phyloP scores from a whole-genome alignment of 2,113 vertebrate genomes.

The Thunnus thynnus region DNA sequence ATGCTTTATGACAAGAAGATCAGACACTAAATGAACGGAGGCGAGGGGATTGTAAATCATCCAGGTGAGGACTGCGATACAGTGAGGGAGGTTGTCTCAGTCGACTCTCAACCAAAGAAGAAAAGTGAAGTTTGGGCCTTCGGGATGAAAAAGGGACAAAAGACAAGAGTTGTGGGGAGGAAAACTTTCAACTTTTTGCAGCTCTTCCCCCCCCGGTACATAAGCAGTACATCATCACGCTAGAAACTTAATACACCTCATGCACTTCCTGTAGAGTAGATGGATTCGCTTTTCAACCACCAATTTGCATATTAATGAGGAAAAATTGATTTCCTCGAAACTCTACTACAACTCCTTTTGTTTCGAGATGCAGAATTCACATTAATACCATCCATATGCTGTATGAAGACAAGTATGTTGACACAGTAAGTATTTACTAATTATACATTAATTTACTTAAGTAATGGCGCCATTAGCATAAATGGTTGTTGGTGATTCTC shows the following conservation, averaged over 20 bases:
- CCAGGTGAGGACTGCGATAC: conserved; percentile 42
- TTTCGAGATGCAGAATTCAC: conserved; percentile 8
- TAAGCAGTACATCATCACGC: not conserved
- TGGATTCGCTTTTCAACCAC: conserved; percentile 12
- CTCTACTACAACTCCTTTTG: conserved; percentile 14
- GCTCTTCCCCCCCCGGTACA: too few relatives aligned
- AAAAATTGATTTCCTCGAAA: conserved; percentile 35
- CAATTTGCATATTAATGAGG: conserved; percentile 43
- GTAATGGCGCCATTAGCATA: conserved; percentile 49
- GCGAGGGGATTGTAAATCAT: conserved; percentile 61
- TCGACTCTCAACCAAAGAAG: conserved; percentile 42
- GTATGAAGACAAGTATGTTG: conserved; percentile 23
- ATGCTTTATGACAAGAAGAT: conserved; percentile 82
- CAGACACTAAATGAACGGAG: conserved; percentile 75
- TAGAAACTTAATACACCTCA: not conserved
- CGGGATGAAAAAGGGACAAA: not conserved
- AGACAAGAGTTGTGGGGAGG: not conserved
- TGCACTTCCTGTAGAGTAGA: not conserved
- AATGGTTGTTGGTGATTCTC: not conserved
- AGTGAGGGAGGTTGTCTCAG: conserved; percentile 42
- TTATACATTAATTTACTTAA: conserved; percentile 55
- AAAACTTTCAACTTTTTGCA: not conserved
- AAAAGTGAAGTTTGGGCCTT: conserved; percentile 61
- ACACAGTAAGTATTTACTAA: conserved; percentile 42
- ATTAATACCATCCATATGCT: conserved; percentile 28